Percentiles rank a stretch among this genome's conserved stretches.
Evolutionary conservation across 2,888 invertebrate species (phyloP).

Genomic region (Pyralis farinalis): DNA sequence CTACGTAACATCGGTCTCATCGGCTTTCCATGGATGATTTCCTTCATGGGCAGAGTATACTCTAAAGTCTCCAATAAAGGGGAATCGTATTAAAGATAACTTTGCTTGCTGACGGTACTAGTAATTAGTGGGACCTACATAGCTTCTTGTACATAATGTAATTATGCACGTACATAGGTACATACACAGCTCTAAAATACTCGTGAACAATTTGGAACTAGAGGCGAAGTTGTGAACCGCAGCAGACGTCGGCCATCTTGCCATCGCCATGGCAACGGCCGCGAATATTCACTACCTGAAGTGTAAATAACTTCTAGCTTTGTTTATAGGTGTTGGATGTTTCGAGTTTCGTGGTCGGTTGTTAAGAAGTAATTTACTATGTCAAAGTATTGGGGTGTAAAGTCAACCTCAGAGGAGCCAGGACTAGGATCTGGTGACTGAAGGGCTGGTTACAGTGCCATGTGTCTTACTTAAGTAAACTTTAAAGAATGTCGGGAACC

Average conservation of each 20-base stretch:
- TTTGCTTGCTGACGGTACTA: slow-evolving; percentile 46
- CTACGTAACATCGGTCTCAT: no score
- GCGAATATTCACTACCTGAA: slow-evolving; percentile 68
- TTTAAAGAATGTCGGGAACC: no score
- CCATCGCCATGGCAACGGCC: slow-evolving; percentile 67
- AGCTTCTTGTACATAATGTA: slow-evolving; percentile 68
- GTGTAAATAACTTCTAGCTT: slow-evolving; percentile 63
- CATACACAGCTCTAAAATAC: slow-evolving; percentile 72
- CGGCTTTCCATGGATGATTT: no score
- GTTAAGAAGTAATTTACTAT: no score
- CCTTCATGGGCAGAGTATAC: no score
- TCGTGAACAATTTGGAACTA: slow-evolving; percentile 77
- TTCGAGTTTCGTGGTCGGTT: background rate
- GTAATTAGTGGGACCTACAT: slow-evolving; percentile 75
- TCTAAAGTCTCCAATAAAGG: no score
- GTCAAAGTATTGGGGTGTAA: no score
- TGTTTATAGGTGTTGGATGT: slow-evolving; percentile 39
- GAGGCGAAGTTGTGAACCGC: slow-evolving; percentile 75
- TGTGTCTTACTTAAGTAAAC: no score
- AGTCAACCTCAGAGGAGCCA: no score
- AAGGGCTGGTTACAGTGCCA: no score
- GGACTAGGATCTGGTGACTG: no score
- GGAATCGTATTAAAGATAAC: background rate
- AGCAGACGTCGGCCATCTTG: slow-evolving; percentile 76
- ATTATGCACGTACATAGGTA: slow-evolving; percentile 73